Evolutionary conservation across 2,113 vertebrate genomes (phyloP), one percentile per base, ranked within the genome.

Genomic region (Rhinopomastus cyanomelas): DNA sequence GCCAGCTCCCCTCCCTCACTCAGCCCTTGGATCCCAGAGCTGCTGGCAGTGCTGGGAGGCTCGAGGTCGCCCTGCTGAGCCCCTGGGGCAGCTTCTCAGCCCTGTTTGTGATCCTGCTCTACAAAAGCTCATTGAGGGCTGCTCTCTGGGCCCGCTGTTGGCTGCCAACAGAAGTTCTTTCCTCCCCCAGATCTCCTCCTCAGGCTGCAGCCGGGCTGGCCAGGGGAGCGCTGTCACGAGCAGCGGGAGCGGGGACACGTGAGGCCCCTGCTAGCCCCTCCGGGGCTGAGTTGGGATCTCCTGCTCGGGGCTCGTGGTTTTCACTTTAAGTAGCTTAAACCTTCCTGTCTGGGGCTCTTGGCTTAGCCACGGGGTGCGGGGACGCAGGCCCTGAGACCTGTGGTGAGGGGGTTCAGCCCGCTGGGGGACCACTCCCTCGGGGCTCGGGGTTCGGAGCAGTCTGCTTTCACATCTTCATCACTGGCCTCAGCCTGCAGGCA

Each of bases 11-110:
- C 1, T 1, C 73, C 49, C 37, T 9, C 29, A n/a, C 7, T 56
- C 23, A 2, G 34, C 3, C 1, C n/a, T 18, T 25, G 44, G 14
- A 44, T 27, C 26, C 25, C 3, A 3, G 30, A 3, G 6, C 57
- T 25, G 52, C 27, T 17, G 1, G 7, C 17, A 21, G 49, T 34
- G 61, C 68, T 5, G 4, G 7, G 32, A 19, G 25, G 42, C 57
- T 26, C 1, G 30, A 13, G 6, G 3, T 46, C 25, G 19, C 36
- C 52, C 56, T 0, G 2, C 46, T 15, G n/a, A 11, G 32, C 65
- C 65, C 37, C 26, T 26, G 7, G 0, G 1, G 14, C 26, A 23
- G 51, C 6, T 72, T 85, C 74, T 32, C 32, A 85, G 34, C 37
- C 66, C 4, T 0, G 2, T 27, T 61, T 12, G 42, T 79, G 68